Evolutionary conservation across 2,888 invertebrate species (phyloP).

Genomic region (Flabesymbios commensalis): DNA sequence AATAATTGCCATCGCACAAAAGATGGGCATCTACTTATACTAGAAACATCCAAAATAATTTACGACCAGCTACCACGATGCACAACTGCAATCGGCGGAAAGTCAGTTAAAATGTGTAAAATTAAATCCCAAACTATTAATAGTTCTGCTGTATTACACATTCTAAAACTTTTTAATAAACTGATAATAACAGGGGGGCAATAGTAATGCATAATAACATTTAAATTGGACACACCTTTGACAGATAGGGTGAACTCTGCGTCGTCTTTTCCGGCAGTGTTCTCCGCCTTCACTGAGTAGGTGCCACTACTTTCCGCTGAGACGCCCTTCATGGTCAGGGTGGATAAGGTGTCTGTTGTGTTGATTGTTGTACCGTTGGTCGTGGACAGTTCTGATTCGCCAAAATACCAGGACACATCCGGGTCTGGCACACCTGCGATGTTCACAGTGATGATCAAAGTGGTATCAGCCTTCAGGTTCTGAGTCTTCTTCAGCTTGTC

Average conservation of each 20-base stretch:
- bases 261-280: conserved; percentile 26
- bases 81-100: too few relatives aligned
- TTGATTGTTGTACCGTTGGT: conserved; percentile 7
- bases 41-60: too few relatives aligned
- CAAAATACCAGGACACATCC: conserved; percentile 72
- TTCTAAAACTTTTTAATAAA: too few relatives aligned
- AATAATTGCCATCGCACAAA: too few relatives aligned
- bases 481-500: conserved; percentile 69
- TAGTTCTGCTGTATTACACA: too few relatives aligned
- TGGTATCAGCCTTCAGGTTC: conserved; percentile 66
- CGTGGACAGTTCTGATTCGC: conserved; percentile 63
- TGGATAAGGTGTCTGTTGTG: conserved; percentile 15
- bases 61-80: too few relatives aligned
- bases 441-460: conserved; percentile 64
- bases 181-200: too few relatives aligned
- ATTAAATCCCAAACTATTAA: too few relatives aligned
- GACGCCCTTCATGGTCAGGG: conserved; percentile 35
- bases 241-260: conserved; percentile 30
- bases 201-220: too few relatives aligned
- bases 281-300: conserved; percentile 30
- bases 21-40: too few relatives aligned
- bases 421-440: conserved; percentile 76
- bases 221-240: conserved; percentile 22
- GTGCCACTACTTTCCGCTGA: conserved; percentile 51
- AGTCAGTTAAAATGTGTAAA: too few relatives aligned